A percentile compares a stretch with the other conserved stretches of the same genome.
phyloP scores from a whole-genome alignment of 2,888 invertebrate genomes.

The Drosophila fungiperda region DNA sequence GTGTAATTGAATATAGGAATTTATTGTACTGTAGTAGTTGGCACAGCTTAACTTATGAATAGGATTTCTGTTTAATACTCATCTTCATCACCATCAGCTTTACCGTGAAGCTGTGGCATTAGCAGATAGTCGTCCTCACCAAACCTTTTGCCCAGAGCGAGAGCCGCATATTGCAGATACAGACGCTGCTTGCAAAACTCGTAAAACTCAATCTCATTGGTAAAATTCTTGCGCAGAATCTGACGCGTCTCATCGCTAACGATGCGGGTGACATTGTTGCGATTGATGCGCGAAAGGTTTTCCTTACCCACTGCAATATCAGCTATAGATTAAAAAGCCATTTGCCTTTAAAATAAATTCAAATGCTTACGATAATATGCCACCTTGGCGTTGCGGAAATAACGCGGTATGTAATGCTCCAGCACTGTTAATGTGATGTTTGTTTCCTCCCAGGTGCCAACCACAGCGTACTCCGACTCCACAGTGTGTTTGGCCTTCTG shows the following conservation, averaged over 20 bases:
- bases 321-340: constrained; percentile 15
- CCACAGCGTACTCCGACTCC: constrained; percentile 94
- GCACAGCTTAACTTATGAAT: constrained; percentile 6
- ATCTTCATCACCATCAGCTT: constrained; percentile 35
- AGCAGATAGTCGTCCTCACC: constrained; percentile 81
- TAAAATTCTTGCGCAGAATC: constrained; percentile 92
- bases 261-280: constrained; percentile 87
- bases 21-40: constrained; percentile 21
- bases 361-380: constrained; percentile 90
- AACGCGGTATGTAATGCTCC: constrained; percentile 93
- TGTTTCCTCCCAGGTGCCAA: constrained; percentile 94
- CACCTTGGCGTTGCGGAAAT: constrained; percentile 91
- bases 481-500: constrained; percentile 94
- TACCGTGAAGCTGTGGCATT: constrained; percentile 65
- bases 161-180: constrained; percentile 91
- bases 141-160: constrained; percentile 84
- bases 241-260: constrained; percentile 91
- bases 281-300: constrained; percentile 87
- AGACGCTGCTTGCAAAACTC: constrained; percentile 94
- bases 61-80: constrained; percentile 78
- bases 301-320: constrained; percentile 83
- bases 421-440: constrained; percentile 93
- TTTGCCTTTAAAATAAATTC: not conserved
- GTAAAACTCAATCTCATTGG: constrained; percentile 95
- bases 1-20: not conserved